Evolutionary conservation across 2,888 invertebrate species (phyloP), one percentile per base, ranked within the genome.

Genomic region (Malthinus flaveolus): DNA sequence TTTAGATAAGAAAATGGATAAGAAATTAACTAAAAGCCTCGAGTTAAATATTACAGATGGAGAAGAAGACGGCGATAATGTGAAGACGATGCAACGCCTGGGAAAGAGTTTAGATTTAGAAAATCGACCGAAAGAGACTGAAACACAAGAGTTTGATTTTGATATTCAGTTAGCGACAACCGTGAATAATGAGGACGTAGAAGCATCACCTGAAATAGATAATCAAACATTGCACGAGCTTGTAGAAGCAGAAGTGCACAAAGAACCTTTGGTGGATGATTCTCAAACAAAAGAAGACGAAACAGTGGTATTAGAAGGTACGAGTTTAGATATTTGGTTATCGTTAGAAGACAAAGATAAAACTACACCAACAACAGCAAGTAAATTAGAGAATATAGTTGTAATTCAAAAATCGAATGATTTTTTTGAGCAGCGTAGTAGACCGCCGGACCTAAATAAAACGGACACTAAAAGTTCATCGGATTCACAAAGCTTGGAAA

Each of bases 11-110:
- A 79, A 77, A 63, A 72, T 79, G 64, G 79, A 79, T 46, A 78
- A 78, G 61, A 78, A 78, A 63, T 65, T 79, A 33, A 78, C 87
- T 0, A 88, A 88, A 71, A 89, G 89, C 67, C 79, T 88, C 11
- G 88, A 89, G 70, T 82, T 86, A 66, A 85, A 85, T 70, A 83
- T 87, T 13, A 71, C 70, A 1, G 76, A 74, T 50, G 66, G 63
- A 7, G 68, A 69, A 31, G 69, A 68, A 9, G 69, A 66, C 3
- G 68, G 69, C 23, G 69, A 69, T 8, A 68, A 62, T 35, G 68
- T 58, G 35, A 78, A 75, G 66, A 63, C 71, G 4, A 68, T 79
- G 11, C 75, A 75, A 51, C 68, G 79, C 13, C 66, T 79, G 56
- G 79, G 79, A 0, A 78, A 78, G 63, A 79, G 79, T 65, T 69